These are phyloP conservation scores for Matsumyia berberina DNA, from an alignment of 2,888 invertebrate genomes.

Conservation along the genomic window DNA sequence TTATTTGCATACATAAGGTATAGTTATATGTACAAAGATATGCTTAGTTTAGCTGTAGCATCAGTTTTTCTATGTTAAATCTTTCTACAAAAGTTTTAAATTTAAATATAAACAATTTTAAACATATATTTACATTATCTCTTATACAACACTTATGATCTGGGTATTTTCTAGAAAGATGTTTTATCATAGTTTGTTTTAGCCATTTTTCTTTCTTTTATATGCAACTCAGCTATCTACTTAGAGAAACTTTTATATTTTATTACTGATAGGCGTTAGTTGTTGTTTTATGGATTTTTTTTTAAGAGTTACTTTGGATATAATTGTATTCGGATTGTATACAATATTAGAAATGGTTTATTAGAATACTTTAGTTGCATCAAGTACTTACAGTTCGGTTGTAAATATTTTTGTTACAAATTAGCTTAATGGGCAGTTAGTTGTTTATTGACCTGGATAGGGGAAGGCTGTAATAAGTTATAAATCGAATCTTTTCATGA, in stretches of 20 bases:
- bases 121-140: constrained; percentile 33
- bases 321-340: too few relatives aligned
- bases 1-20: not conserved
- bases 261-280: not conserved
- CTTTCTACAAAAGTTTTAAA: not conserved
- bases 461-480: too few relatives aligned
- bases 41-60: constrained; percentile 29
- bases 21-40: constrained; percentile 30
- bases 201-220: constrained; percentile 5
- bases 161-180: constrained; percentile 2
- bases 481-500: too few relatives aligned
- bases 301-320: not conserved
- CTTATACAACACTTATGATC: constrained; percentile 1
- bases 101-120: constrained; percentile 1
- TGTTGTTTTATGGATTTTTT: not conserved
- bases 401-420: too few relatives aligned
- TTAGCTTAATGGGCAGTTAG: too few relatives aligned
- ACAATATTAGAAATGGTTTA: too few relatives aligned
- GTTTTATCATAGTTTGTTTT: not conserved
- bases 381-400: too few relatives aligned
- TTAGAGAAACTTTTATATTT: constrained; percentile 4
- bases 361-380: too few relatives aligned
- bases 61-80: constrained; percentile 3
- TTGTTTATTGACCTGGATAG: too few relatives aligned
- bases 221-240: constrained; percentile 53